These are phyloP conservation scores for Nowickia ferox DNA, from an alignment of 2,888 invertebrate species.

Conservation along the genomic window DNA sequence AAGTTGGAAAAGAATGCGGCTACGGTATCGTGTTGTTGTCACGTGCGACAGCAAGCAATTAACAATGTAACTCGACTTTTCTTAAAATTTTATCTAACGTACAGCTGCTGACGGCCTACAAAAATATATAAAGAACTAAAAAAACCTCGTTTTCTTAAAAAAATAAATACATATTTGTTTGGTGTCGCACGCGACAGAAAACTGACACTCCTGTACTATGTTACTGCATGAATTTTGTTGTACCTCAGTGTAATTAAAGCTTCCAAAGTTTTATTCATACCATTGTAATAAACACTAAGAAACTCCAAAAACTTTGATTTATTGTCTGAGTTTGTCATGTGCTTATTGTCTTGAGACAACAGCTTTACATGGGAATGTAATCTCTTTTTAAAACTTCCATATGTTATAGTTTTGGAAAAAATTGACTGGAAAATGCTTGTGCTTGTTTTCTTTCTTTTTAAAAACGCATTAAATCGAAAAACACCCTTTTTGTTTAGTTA, in stretches of 20 bases:
- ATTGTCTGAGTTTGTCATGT: background rate
- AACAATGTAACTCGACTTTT: no score
- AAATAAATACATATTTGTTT: no score
- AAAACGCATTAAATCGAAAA: slow-evolving; percentile 4
- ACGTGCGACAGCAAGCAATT: no score
- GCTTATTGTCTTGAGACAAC: background rate
- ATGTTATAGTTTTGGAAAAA: background rate
- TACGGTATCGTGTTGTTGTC: no score
- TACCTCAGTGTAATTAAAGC: background rate
- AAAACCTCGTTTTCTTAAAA: no score
- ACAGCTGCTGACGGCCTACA: no score
- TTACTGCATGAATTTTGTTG: background rate
- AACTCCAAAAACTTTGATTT: no score
- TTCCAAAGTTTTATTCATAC: background rate
- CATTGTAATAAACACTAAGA: no score
- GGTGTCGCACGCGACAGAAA: no score
- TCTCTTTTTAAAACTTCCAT: background rate
- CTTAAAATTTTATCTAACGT: no score
- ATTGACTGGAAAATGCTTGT: background rate
- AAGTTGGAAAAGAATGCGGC: no score
- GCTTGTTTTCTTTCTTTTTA: background rate
- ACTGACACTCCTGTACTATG: background rate
- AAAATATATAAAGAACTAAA: no score
- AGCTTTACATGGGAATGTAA: background rate
- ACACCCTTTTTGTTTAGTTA: slow-evolving; percentile 7